Base-by-base conservation (phyloP, 1,140 invertebrate species). In the Plodia interpunctella region DNA sequence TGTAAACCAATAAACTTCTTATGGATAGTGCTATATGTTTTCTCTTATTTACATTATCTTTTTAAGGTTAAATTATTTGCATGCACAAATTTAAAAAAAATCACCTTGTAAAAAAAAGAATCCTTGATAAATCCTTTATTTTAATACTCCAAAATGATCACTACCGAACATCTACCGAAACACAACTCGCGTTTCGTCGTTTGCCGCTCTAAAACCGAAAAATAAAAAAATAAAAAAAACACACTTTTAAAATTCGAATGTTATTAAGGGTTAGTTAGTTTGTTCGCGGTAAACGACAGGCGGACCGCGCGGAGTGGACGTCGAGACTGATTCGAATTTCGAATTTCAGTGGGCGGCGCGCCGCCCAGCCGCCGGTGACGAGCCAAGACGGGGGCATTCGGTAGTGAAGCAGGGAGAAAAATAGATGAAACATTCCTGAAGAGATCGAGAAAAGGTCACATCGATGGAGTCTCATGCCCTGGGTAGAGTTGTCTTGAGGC, bases 291-390 rank as follows among this genome's bases (percentile, higher is more conserved):
- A 83, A 85, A 83, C 67, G 74, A 80, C 89, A 74, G 87, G 89
- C 83, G 78, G 81, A 90, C 88, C 88, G 89, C 88, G 80, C 89
- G 89, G 89, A 90, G 89, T 80, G 78, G 87, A 90, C 88, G 82
- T 67, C 82, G 82, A 88, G 87, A 90, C 87, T 89, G 80, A 75
- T 80, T 44, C 38, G 38, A 44, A 44, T 44, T 44, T 44, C 38
- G 15, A 44, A 44, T 44, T 79, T 83, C 80, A 80, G 78, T 82
- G 79, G 83, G 83, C 83, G 83, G 83, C 66, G 65, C 60, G 56
- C 75, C 79, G 79, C 75, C 82, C 77, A 77, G 80, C 82, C 72
- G 67, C 59, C 57, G 61, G 68, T 75, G 65, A 79, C 74, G 71
- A 65, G 68, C 63, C 65, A 63, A 44, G 38, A 44, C 71, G 76